Evolutionary conservation across 2,888 invertebrate genomes (phyloP).

Genomic region (Orchesella flavescens): DNA sequence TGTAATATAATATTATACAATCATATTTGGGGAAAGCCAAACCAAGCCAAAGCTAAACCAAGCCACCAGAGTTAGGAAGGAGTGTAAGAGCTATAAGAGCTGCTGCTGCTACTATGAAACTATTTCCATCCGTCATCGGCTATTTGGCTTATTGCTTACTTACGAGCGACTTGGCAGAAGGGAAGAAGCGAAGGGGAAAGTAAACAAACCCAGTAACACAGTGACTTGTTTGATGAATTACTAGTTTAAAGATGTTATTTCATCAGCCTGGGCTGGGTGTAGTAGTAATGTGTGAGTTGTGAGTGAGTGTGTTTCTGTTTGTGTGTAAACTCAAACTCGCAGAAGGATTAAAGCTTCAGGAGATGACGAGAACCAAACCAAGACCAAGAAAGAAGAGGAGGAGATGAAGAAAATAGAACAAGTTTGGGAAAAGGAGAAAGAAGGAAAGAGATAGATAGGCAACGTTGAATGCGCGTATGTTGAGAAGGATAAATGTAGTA

Average conservation of each 20-base stretch:
- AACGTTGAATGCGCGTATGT: slow-evolving; percentile 6
- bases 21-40: too few relatives aligned
- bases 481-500: slow-evolving; percentile 33
- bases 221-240: slow-evolving; percentile 57
- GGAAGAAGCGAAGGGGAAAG: slow-evolving; percentile 25
- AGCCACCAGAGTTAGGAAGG: neutral
- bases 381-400: too few relatives aligned
- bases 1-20: too few relatives aligned
- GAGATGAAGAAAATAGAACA: neutral
- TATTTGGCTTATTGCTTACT: slow-evolving; percentile 50
- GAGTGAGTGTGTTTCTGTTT: too few relatives aligned
- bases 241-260: slow-evolving; percentile 49
- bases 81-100: neutral
- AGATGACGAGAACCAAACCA: neutral
- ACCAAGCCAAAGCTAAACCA: too few relatives aligned
- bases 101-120: too few relatives aligned
- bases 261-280: slow-evolving; percentile 6
- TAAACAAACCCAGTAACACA: slow-evolving; percentile 58
- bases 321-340: neutral
- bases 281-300: neutral
- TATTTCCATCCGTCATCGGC: slow-evolving; percentile 54
- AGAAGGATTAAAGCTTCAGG: neutral
- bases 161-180: slow-evolving; percentile 21
- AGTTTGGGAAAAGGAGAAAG: slow-evolving; percentile 10
- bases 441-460: neutral